Conservation (phyloP, 2,113 vertebrate genomes). For the Paraplagusia blochii region DNA sequence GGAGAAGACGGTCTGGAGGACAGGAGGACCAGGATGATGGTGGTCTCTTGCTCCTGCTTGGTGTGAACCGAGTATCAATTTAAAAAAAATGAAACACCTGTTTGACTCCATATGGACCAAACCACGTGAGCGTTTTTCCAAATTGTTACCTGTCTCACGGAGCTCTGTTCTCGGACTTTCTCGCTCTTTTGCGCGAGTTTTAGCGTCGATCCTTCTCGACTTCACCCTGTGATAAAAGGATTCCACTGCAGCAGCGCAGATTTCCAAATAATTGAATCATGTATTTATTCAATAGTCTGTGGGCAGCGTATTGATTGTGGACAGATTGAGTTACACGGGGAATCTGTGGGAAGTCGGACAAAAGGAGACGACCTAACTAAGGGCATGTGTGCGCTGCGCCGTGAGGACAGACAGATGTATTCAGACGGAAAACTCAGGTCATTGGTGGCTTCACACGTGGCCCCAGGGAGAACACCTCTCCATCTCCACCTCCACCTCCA, state of each 20-base stretch:
- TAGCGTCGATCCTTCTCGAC: slow-evolving; percentile 16
- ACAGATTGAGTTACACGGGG: slow-evolving; percentile 67
- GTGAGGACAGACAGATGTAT: slow-evolving; percentile 55
- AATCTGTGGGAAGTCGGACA: slow-evolving; percentile 63
- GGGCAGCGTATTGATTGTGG: slow-evolving; percentile 66
- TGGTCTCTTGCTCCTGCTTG: slow-evolving; percentile 36
- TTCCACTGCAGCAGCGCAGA: slow-evolving; percentile 28
- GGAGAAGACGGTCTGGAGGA: slow-evolving; percentile 54
- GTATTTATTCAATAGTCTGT: slow-evolving; percentile 70
- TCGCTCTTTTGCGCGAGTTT: slow-evolving; percentile 4
- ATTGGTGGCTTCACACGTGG: slow-evolving; percentile 42
- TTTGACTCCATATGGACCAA: slow-evolving; percentile 24
- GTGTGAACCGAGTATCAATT: slow-evolving; percentile 28
- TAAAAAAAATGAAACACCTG: slow-evolving; percentile 70
- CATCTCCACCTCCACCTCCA: background rate
- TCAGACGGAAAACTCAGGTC: slow-evolving; percentile 56
- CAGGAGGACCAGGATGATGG: slow-evolving; percentile 30
- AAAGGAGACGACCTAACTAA: slow-evolving; percentile 63
- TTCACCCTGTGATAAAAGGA: slow-evolving; percentile 17
- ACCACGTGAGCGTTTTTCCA: too few species aligned
- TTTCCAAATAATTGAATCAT: slow-evolving; percentile 66
- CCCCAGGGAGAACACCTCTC: slow-evolving; percentile 28
- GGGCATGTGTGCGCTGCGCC: slow-evolving; percentile 65
- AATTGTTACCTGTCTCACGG: too few species aligned
- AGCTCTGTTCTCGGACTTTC: too few species aligned